Base-by-base conservation (phyloP, 2,797 vertebrate genomes). In the Danio jaintianensis region DNA sequence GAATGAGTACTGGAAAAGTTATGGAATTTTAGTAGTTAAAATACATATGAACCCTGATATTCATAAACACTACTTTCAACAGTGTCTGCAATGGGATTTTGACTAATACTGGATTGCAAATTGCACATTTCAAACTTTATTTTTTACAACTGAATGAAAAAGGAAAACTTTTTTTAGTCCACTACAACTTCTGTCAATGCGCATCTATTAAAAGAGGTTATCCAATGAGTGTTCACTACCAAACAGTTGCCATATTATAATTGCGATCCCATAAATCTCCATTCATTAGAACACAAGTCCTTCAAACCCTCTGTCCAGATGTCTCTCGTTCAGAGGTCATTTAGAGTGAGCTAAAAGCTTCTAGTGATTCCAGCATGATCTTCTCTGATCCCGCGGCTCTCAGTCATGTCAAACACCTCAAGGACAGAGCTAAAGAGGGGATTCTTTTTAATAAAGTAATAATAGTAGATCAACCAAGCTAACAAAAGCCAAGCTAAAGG, bases 251-350 rank as follows among this genome's bases (percentile, higher is more conserved):
- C 83, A 68, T 86, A 82, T 63, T 83, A 20, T 36, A 29, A 29
- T 18, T 13, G 18, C 13, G 3, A 82, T 16, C 77, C 15, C 59
- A 77, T 72, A 85, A 78, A 78, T 85, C 84, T 86, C 42, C 5
- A 55, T 85, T 75, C 79, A 86, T 85, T 86, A 85, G 15, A 38
- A 77, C 63, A 11, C 70, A 73, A 67, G 55, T 63, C 56, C 63
- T 69, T 77, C 43, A 22, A 73, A 48, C 70, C 40, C 38, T 53
- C 71, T 73, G 83, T 86, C 79, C 80, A 87, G 82, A 84, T 78
- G 69, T 16, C 36, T 29, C 77, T 13, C 40, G 64, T 59, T 61
- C 56, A 40, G 59, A 82, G 77, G 48, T 71, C 40, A 11, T 53
- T 56, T 71, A 59, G 7, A 47, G 15, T 5, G 15, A 15, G 59